Base-by-base conservation (phyloP, 2,113 vertebrate species). In the Dinomys branickii region DNA sequence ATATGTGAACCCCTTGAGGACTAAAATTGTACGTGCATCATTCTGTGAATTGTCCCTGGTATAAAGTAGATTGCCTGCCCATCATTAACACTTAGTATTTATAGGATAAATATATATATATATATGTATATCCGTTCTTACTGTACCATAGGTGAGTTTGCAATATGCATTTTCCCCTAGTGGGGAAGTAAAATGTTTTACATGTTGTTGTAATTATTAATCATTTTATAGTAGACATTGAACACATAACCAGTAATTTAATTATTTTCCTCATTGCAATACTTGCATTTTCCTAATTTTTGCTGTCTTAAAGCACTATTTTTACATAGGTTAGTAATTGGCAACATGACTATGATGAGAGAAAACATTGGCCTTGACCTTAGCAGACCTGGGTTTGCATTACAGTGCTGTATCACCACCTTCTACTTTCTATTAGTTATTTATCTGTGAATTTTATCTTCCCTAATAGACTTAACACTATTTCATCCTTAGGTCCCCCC, bases 101-200 rank as follows among this genome's bases (percentile, higher is more conserved):
- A 90, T 47, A 90, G 30, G 93, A 41, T 96, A 97, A 94, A 82
- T 93, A 61, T 1, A n/a, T n/a, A n/a, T n/a, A n/a, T n/a, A n/a
- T n/a, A n/a, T n/a, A n/a, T 52, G 11, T 47, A 47, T 44, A 87
- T 75, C 19, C 30, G 47, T 63, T 88, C 83, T 95, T 61, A 82
- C 82, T 82, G 9, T 94, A 88, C 83, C 44, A 91, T 54, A 85
- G 54, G 88, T 92, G 67, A 81, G 30, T 95, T 85, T 85, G 13
- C 88, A 56, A 95, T 81, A 90, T 24, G 17, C 30, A 95, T 92
- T 95, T 87, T 85, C 38, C 35, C 41, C 28, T 87, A 65, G 83
- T n/a, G n/a, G n/a, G n/a, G 82, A 97, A 91, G 47, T 78, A 41
- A 85, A 95, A 89, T 87, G 73, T 84, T 80, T 94, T 94, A 50